Evolutionary conservation across 2,113 vertebrate species (phyloP).

Genomic region (Hippopotamus amphibius): DNA sequence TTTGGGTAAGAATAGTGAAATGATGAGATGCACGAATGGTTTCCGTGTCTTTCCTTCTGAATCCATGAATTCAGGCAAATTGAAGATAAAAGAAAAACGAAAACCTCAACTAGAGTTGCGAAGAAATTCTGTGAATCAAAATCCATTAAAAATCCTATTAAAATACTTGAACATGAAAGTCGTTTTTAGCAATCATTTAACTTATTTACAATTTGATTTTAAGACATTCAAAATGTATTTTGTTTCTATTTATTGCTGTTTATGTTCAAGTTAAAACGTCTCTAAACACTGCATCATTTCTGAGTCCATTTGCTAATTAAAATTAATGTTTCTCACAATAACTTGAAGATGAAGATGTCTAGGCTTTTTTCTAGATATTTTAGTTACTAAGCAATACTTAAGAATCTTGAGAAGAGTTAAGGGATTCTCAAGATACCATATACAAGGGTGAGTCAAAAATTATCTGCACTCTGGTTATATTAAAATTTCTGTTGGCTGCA

Average conservation of each 20-base stretch:
- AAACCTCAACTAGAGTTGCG: background rate
- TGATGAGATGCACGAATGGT: fast-evolving
- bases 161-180: background rate
- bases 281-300: background rate
- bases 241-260: background rate
- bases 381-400: background rate
- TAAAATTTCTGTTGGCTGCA: no score
- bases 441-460: background rate
- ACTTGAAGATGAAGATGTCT: background rate
- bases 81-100: background rate
- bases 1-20: background rate
- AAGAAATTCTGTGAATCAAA: background rate
- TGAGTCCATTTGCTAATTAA: background rate
- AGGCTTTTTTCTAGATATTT: background rate
- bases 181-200: background rate
- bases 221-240: background rate
- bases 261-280: background rate
- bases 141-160: background rate
- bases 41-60: background rate
- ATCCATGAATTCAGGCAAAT: background rate
- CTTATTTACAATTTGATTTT: background rate
- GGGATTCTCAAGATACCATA: background rate
- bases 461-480: no score
- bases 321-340: background rate
- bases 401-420: background rate